Evolutionary conservation across 1,140 invertebrate species (phyloP).

Genomic region (Caenorhabditis remanei): DNA sequence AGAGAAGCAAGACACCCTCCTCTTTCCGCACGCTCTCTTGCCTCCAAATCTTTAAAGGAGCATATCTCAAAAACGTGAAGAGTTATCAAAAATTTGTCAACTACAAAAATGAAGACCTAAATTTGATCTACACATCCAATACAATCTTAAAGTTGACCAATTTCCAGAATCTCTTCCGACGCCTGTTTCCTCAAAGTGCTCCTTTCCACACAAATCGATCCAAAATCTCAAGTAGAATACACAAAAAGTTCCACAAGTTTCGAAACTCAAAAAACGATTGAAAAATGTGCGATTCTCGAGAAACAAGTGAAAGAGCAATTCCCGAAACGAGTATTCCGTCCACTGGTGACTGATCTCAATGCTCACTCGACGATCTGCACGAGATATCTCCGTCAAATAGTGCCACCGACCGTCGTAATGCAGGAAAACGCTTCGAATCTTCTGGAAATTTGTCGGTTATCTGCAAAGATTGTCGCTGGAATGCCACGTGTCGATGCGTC

Average conservation of each 20-base stretch:
- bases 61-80: too few species aligned
- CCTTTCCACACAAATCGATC: conserved; percentile 34
- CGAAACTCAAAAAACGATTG: conserved; percentile 11
- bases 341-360: conserved; percentile 29
- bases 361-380: conserved; percentile 1
- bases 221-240: conserved; percentile 12
- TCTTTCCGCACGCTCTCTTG: too few species aligned
- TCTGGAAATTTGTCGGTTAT: not conserved
- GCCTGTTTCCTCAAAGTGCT: conserved; percentile 18
- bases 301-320: not conserved
- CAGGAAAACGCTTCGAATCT: conserved; percentile 16
- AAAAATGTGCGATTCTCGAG: not conserved
- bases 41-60: too few species aligned
- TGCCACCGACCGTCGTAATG: not conserved
- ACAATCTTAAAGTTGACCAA: too few species aligned
- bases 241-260: not conserved
- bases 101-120: too few species aligned
- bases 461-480: not conserved
- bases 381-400: not conserved
- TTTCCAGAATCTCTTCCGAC: conserved; percentile 3
- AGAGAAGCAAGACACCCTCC: too few species aligned
- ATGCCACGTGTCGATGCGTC: conserved; percentile 20
- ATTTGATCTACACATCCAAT: too few species aligned
- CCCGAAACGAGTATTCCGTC: conserved; percentile 16
- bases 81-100: too few species aligned